A percentile compares a stretch with the other conserved stretches of the same genome.
Conservation (phyloP, 2,113 vertebrate genomes). For the Pipa parva region DNA sequence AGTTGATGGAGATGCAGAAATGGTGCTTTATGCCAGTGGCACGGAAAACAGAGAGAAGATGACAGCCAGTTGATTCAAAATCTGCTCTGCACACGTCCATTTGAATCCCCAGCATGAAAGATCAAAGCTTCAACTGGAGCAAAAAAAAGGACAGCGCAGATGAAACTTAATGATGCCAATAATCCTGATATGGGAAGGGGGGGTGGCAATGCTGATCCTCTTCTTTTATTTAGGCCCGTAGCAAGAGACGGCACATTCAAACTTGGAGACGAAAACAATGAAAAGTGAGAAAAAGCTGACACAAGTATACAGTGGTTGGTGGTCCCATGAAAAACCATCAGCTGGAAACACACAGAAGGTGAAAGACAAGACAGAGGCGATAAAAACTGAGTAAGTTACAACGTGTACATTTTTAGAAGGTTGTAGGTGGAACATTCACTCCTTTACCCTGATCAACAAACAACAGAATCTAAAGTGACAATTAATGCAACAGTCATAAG, state of each 20-base stretch:
- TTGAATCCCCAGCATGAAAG: conserved; percentile 28
- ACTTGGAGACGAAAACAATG: conserved; percentile 41
- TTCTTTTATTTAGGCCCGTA: conserved; percentile 24
- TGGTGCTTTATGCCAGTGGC: conserved; percentile 25
- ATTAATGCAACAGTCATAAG: neutral
- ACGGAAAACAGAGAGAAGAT: conserved; percentile 30
- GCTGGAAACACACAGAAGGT: neutral
- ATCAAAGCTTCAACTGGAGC: conserved; percentile 39
- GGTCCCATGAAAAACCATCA: conserved; percentile 22
- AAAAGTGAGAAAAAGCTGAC: neutral
- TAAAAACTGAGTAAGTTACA: conserved; percentile 23
- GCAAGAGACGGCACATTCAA: conserved; percentile 31
- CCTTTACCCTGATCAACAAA: neutral
- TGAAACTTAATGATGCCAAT: conserved; percentile 15
- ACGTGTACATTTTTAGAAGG: conserved; percentile 1
- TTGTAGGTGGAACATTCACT: conserved; percentile 9
- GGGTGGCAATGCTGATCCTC: conserved; percentile 30
- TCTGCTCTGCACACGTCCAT: conserved; percentile 39
- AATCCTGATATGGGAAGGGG: conserved; percentile 31
- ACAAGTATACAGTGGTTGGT: conserved; percentile 20
- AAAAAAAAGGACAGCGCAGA: conserved; percentile 32
- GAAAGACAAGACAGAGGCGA: neutral
- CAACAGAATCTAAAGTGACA: neutral
- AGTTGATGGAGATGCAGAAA: conserved; percentile 45
- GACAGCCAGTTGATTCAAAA: conserved; percentile 36